Base-by-base conservation (phyloP, 2,113 vertebrate species). In the Hemichromis elongatus region DNA sequence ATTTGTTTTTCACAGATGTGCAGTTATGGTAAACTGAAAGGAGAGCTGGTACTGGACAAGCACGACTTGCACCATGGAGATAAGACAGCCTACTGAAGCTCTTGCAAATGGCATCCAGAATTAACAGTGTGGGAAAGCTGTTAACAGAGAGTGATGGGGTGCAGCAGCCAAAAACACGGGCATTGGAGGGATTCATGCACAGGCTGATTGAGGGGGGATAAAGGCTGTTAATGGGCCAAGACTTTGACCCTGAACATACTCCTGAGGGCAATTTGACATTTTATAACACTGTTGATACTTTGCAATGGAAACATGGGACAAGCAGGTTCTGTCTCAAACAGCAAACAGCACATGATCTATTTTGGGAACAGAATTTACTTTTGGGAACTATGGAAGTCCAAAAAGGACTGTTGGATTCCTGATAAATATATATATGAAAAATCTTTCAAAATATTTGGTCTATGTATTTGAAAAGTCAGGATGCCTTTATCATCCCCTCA, bases 61-160 rank as follows among this genome's bases (percentile, higher is more conserved):
- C 86, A 87, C 82, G 89, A 92, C 92, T 91, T 90, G 86, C 52
- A 56, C 89, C 89, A 78, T 54, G 26, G 87, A 91, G 95, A 94
- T 92, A 93, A 95, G 92, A 83, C 57, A 82, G 86, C 63, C 79
- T 19, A 63, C 59, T 82, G 88, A 87, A 85, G 91, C 88, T 40
- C 24, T 47, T 80, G 89, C 87, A 88, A 94, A 94, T 83, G 85
- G 87, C 88, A 90, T 82, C 88, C 82, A 77, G 91, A 91, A 93
- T 93, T 92, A 94, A 91, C 89, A 80, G 79, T 30, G 90, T 90
- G 91, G 86, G 84, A 89, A 93, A 90, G 92, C 91, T 94, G 92
- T 95, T 93, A 94, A 90, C 93, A 90, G 87, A 89, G 90, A 90
- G 84, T 59, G 91, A 91, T 89, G 90, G 90, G 85, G 89, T 82